A percentile compares a stretch with the other conserved stretches of the same genome.
Conservation (phyloP, 1,140 invertebrate genomes). For the Lepidurus packardi region DNA sequence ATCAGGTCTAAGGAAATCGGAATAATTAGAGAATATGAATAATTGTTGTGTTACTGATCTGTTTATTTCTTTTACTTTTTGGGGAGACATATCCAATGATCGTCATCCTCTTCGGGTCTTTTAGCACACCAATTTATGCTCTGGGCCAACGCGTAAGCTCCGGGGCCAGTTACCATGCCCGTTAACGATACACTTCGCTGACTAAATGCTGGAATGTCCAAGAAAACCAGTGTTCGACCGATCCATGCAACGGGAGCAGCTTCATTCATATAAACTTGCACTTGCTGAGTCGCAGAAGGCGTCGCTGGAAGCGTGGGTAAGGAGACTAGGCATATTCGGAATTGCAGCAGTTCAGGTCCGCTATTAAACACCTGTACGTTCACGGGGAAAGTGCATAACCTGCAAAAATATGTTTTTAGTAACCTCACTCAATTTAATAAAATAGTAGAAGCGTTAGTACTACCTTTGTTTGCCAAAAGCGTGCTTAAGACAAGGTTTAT, state of each 20-base stretch:
- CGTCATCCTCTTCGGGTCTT: not conserved
- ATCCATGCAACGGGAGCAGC: not conserved
- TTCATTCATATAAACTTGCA: constrained; percentile 15
- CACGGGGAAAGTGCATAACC: constrained; percentile 4
- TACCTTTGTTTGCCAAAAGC: not conserved
- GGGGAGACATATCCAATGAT: not conserved
- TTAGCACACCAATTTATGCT: not conserved
- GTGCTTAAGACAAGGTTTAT: not conserved
- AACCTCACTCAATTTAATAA: no score
- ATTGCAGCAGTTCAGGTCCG: not conserved
- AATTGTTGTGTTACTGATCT: no score
- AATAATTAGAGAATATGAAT: no score
- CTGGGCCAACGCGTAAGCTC: not conserved
- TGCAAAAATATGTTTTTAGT: not conserved
- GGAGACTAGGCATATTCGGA: constrained; percentile 8
- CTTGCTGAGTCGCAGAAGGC: not conserved
- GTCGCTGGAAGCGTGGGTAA: not conserved
- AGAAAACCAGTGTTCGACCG: not conserved
- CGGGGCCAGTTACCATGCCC: not conserved
- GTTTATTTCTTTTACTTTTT: not conserved
- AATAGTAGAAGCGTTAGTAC: no score
- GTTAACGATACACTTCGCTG: not conserved
- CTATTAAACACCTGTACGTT: constrained; percentile 1
- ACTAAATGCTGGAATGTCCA: constrained; percentile 8
- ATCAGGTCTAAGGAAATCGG: not conserved